phyloP scores from a whole-genome alignment of 2,113 vertebrate species.

The Nothobranchius furzeri region DNA sequence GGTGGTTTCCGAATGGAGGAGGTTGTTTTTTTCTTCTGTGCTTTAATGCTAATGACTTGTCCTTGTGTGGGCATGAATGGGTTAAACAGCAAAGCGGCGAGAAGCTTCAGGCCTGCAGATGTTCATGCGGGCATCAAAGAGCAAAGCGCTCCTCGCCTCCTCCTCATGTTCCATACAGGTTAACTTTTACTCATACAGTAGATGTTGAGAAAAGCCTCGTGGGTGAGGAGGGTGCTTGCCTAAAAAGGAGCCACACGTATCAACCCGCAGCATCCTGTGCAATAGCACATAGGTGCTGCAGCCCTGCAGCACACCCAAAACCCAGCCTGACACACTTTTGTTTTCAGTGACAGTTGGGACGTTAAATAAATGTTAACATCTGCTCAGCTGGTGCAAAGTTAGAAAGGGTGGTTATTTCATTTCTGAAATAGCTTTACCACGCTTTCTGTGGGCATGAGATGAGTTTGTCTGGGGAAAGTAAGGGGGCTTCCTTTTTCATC shows the following conservation, averaged over 20 bases:
- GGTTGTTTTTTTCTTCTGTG: conserved; percentile 28
- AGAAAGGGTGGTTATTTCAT: conserved; percentile 19
- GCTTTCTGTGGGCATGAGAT: conserved; percentile 12
- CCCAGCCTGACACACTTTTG: conserved; percentile 10
- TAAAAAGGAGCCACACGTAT: conserved; percentile 19
- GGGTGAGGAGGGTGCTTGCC: conserved; percentile 38
- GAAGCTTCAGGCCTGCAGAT: conserved; percentile 26
- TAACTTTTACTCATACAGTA: conserved; percentile 50
- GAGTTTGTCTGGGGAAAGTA: conserved; percentile 62
- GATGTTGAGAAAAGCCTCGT: conserved; percentile 31
- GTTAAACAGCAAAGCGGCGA: conserved; percentile 65
- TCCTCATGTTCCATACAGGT: conserved; percentile 75
- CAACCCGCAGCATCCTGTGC: conserved; percentile 57
- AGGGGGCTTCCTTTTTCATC: conserved; percentile 69
- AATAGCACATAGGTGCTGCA: conserved; percentile 34
- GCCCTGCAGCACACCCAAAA: not conserved
- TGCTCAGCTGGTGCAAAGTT: not conserved
- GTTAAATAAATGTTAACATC: conserved; percentile 10
- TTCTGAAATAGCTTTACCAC: conserved; percentile 19
- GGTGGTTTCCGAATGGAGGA: conserved; percentile 43
- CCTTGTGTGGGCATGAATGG: conserved; percentile 74
- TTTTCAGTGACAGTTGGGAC: conserved; percentile 20
- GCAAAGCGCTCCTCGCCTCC: conserved; percentile 63
- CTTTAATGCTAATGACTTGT: conserved; percentile 30
- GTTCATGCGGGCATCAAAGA: conserved; percentile 45